Base-by-base conservation (phyloP, 1,140 invertebrate species). In the Drosophila saltans region DNA sequence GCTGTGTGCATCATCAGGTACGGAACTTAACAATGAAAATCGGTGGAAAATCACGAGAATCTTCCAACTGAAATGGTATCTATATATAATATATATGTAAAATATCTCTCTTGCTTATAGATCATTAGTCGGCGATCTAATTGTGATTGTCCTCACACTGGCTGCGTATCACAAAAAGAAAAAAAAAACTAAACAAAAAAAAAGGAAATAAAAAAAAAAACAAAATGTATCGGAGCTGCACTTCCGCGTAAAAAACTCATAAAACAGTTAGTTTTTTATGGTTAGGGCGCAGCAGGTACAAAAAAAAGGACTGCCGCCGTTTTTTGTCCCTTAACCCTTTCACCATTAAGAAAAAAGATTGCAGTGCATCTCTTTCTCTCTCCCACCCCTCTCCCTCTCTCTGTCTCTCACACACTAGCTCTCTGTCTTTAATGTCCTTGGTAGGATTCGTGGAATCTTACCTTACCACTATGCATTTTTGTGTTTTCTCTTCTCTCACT, bases 201-300 rank as follows among this genome's bases (percentile, higher is more conserved):
- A 7, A 9, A 8, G 10, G 10, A 8, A 74, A 75, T 0, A 0
- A 30, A 36, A 36, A 36, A 2, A 75, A 75, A 75, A 75, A 75
- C 72, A 16, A 16, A 16, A 16, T 16, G 11, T 33, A 24, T 59
- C 24, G 58, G 59, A 69, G 70, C 40, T 57, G 48, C 52, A 86
- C 83, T 86, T 86, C 83, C 83, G 80, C 67, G 83, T 83, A 86
- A 75, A 66, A 39, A 41, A 67, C 60, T 78, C 76, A 83, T 86
- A 89, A 86, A 83, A 88, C 67, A 80, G 77, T 89, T 72, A 88
- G 66, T 86, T 86, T 86, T 86, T 86, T 86, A 86, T 81, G 79
- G 56, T 48, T 58, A 58, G 39, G 11, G 21, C 45, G n/a, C 36
- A 9, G 33, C 36, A 60, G 21, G 48, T 60, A 69, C 55, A 62